These are phyloP conservation scores for Cassiopea andromeda DNA, from an alignment of 30 jellyfish, hydroid and myxozoan genomes.

Conservation along the genomic window DNA sequence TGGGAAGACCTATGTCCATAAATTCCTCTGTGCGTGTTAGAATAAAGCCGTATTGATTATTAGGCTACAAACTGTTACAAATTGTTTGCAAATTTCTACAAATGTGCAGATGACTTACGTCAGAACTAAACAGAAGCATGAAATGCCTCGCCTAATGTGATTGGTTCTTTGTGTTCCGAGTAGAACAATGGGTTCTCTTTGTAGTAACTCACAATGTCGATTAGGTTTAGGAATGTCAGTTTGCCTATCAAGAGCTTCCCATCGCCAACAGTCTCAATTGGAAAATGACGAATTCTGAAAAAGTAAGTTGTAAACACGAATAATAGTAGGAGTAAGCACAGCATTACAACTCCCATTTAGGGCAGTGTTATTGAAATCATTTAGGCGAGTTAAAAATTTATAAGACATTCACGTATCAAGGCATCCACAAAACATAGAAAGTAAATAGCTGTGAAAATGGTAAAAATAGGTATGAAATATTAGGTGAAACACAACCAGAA, in stretches of 20 bases:
- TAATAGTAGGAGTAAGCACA: neutral
- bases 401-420: neutral
- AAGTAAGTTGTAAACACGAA: neutral
- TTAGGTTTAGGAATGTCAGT: constrained; percentile 72
- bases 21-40: too few species aligned
- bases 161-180: constrained; percentile 98
- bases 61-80: too few species aligned
- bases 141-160: constrained; percentile 82
- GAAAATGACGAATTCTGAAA: constrained; percentile 95
- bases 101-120: neutral
- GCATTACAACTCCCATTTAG: neutral
- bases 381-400: neutral
- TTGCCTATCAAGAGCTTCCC: constrained; percentile 84
- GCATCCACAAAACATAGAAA: too few species aligned
- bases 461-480: too few species aligned
- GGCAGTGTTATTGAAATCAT: neutral
- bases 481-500: too few species aligned
- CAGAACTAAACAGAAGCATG: neutral
- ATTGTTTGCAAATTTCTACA: neutral
- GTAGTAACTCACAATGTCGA: constrained; percentile 91
- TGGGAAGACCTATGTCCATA: too few species aligned
- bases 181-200: constrained; percentile 87
- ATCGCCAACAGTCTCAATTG: constrained; percentile 75
- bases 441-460: neutral
- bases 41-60: too few species aligned